A percentile compares a stretch with the other conserved stretches of the same genome.
Evolutionary conservation across 1,140 invertebrate genomes (phyloP).

Genomic region (Papilio xuthus): DNA sequence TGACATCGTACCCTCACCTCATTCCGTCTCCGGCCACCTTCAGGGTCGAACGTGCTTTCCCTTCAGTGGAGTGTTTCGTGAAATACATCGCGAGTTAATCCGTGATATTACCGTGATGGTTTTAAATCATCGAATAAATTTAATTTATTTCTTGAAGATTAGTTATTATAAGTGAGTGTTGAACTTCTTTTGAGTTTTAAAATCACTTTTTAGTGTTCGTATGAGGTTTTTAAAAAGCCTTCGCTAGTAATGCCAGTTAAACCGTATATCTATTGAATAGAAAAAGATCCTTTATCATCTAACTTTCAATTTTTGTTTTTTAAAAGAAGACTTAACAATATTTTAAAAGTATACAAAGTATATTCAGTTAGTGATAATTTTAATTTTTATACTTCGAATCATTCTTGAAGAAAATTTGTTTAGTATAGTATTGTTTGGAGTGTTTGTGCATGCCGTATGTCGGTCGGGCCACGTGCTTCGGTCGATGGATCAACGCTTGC

Average conservation of each 20-base stretch:
- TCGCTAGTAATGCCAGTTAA: background rate
- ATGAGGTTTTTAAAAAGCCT: background rate
- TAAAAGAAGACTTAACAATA: background rate
- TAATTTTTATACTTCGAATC: background rate
- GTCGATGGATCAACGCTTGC: constrained; percentile 72
- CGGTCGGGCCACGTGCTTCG: constrained; percentile 65
- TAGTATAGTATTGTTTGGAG: constrained; percentile 46
- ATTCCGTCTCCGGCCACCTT: constrained; percentile 55
- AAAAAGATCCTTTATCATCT: background rate
- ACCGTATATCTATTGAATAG: background rate
- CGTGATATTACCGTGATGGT: background rate
- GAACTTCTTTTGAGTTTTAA: background rate
- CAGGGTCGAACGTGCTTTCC: constrained; percentile 45
- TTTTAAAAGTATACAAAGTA: background rate
- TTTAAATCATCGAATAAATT: background rate
- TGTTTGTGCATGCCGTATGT: constrained; percentile 63
- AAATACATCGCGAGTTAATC: constrained; percentile 24
- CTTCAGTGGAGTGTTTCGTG: constrained; percentile 10
- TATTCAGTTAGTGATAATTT: background rate
- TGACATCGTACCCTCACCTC: constrained; percentile 50
- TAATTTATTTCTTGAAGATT: background rate
- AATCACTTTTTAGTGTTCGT: background rate
- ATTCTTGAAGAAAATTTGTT: background rate
- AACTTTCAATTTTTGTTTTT: background rate
- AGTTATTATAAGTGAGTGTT: constrained; percentile 1